phyloP scores from a whole-genome alignment of 2,888 invertebrate genomes.

The Nomada lathburiana region DNA sequence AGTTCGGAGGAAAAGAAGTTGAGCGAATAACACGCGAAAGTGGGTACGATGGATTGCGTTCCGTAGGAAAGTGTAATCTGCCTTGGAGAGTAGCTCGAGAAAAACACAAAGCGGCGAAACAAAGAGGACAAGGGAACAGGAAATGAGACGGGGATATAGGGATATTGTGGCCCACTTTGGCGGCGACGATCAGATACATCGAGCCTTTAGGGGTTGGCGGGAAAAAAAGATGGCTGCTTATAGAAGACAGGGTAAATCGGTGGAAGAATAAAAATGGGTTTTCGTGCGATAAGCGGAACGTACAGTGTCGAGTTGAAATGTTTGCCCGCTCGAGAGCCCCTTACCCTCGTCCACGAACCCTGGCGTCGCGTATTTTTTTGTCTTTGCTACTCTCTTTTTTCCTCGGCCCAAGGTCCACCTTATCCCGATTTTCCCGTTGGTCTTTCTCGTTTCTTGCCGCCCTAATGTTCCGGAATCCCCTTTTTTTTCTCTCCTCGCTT shows the following conservation, averaged over 20 bases:
- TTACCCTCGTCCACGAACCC: background rate
- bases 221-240: slow-evolving; percentile 30
- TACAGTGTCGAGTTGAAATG: slow-evolving; percentile 58
- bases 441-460: slow-evolving; percentile 61
- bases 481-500: slow-evolving; percentile 32
- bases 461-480: slow-evolving; percentile 67
- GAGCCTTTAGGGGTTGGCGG: slow-evolving; percentile 44
- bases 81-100: slow-evolving; percentile 6
- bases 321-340: slow-evolving; percentile 25
- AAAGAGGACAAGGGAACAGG: slow-evolving; percentile 41
- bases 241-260: slow-evolving; percentile 38
- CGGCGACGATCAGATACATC: slow-evolving; percentile 67
- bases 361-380: slow-evolving; percentile 14
- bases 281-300: slow-evolving; percentile 69
- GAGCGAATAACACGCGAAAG: slow-evolving; percentile 38
- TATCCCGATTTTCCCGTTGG: slow-evolving; percentile 49
- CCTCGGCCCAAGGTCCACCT: slow-evolving; percentile 26
- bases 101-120: slow-evolving; percentile 22
- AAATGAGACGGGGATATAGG: slow-evolving; percentile 62
- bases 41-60: slow-evolving; percentile 1
- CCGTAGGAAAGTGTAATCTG: slow-evolving; percentile 7
- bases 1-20: background rate
- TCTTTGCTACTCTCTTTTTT: slow-evolving; percentile 37
- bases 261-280: slow-evolving; percentile 71
- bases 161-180: slow-evolving; percentile 59